These are phyloP conservation scores for Ophonus ardosiacus DNA, from an alignment of 2,888 invertebrate genomes.

Conservation along the genomic window DNA sequence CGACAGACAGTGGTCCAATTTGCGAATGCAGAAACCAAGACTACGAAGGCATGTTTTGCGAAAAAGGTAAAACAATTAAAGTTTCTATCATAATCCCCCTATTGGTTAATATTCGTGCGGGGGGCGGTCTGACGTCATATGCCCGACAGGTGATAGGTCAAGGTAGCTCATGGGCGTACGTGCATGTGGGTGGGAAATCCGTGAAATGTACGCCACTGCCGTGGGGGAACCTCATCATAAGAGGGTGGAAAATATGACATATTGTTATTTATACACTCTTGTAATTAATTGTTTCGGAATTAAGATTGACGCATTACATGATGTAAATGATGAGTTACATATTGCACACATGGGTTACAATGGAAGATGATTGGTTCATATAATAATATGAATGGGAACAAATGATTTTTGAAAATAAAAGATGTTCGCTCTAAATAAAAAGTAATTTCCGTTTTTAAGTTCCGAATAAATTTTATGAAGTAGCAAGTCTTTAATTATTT, in stretches of 20 bases:
- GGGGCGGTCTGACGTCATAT: not conserved
- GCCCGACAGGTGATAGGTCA: not conserved
- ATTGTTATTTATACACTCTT: not conserved
- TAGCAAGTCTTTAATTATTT: slow-evolving; percentile 50
- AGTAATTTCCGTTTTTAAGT: slow-evolving; percentile 51
- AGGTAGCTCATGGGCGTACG: not conserved
- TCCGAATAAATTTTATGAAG: slow-evolving; percentile 48
- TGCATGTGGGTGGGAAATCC: not conserved
- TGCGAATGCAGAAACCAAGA: slow-evolving; percentile 97
- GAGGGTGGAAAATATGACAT: not conserved
- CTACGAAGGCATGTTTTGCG: slow-evolving; percentile 95
- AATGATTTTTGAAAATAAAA: too few relatives aligned
- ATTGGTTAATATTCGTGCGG: not conserved
- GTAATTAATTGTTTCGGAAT: not conserved
- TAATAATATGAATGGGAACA: not conserved
- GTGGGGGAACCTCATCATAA: too few relatives aligned
- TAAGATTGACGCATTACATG: not conserved
- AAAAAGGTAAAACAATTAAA: slow-evolving; percentile 84
- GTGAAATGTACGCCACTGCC: not conserved
- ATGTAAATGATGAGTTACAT: not conserved
- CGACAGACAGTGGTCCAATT: slow-evolving; percentile 94
- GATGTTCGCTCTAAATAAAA: slow-evolving; percentile 35
- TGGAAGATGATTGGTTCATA: not conserved
- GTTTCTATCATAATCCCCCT: too few relatives aligned
- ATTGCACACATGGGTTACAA: not conserved